phyloP scores from a whole-genome alignment of 2,113 vertebrate genomes.

The Periophthalmodon schlosseri region DNA sequence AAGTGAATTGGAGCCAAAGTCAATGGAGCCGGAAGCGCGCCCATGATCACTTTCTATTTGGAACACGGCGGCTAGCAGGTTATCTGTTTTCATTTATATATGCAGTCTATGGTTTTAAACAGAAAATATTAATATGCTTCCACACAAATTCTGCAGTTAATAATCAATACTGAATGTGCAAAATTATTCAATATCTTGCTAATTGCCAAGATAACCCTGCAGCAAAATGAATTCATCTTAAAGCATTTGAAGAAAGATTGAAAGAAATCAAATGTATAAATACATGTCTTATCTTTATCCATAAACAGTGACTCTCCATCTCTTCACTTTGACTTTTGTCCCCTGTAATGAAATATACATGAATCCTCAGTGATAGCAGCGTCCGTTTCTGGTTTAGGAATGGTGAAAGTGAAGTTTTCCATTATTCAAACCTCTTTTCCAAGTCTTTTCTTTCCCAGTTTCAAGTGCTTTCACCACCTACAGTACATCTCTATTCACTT shows the following conservation, averaged over 20 bases:
- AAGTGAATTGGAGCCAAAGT: no score
- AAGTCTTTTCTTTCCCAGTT: background rate
- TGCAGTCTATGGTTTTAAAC: no score
- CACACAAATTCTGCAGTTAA: no score
- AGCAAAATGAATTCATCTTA: background rate
- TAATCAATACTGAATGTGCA: background rate
- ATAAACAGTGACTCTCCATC: background rate
- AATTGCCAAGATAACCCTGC: background rate
- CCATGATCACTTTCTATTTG: no score
- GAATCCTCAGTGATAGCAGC: background rate
- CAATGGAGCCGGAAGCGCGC: no score
- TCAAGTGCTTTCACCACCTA: slow-evolving; percentile 20
- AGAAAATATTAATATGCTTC: no score
- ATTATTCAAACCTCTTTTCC: slow-evolving; percentile 6
- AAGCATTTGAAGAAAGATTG: no score
- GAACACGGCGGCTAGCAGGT: no score
- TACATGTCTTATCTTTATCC: background rate
- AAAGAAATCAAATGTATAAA: background rate
- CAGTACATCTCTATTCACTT: slow-evolving; percentile 18
- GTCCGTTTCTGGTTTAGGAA: background rate
- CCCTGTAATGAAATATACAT: slow-evolving; percentile 7
- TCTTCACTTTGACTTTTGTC: background rate
- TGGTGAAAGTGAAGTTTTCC: background rate
- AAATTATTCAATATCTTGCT: background rate
- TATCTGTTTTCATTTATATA: no score